Evolutionary conservation across 2,888 invertebrate species (phyloP), one percentile per base, ranked within the genome.

Genomic region (Lottia scabra): DNA sequence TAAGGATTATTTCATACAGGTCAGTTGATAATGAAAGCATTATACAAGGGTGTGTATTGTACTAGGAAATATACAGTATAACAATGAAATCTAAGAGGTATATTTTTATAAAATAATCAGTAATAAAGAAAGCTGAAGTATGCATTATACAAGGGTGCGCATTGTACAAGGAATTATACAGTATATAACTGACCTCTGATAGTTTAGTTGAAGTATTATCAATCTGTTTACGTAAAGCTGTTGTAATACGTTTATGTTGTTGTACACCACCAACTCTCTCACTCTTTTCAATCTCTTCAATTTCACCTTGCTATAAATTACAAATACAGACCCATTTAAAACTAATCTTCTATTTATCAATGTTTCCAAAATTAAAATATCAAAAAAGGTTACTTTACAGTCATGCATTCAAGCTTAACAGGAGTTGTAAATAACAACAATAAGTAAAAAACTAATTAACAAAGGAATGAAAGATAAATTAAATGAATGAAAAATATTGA

Each of bases 241-340:
- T 84, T 0, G 86, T 85, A 1, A 86, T 77, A 56, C 89, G 78
- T 76, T 89, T 88, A 75, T 90, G 89, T 72, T 89, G 88, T 72
- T 89, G 88, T 15, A 81, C 84, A 44, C 88, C 88, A 38, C 88
- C 87, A 65, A 85, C 82, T 70, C 83, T 80, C 75, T 85, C 94
- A 91, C 81, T 83, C 78, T 83, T 86, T 78, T 87, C 88, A 64
- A 87, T 82, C 78, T 83, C 86, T 67, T 85, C 89, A 30, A 89
- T 84, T 76, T 88, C 88, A 13, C 87, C 83, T 87, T 89, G 89
- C 89, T 89, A 78, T 2, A 80, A 78, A 63, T 48, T 38, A 63
- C 38, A 38, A 63, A 13, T 12, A 56, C 13, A 13, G n/a, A 56
- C 23, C n/a, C n/a, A n/a, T n/a, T n/a, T n/a, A n/a, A n/a, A n/a